Evolutionary conservation across 2,797 vertebrate genomes (phyloP), one percentile per base, ranked within the genome.

Genomic region (Tiaroga cobitis): DNA sequence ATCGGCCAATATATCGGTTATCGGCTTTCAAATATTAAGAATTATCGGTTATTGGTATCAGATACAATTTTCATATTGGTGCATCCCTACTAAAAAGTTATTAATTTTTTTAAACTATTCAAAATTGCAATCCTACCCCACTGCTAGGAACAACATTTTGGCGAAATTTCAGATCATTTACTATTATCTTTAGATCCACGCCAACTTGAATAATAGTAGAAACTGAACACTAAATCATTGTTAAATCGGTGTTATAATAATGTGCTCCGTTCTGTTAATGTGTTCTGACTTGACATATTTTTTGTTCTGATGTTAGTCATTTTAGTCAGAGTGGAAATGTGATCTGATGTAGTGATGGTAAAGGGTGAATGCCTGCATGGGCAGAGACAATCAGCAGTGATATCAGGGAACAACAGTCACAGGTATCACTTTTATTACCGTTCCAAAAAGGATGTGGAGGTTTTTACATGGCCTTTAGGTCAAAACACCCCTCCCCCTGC

Each of bases 371-470:
- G 32, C 21, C 8, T 32, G 26, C 7, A 65, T 49, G 19, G 51
- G 73, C 29, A 75, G 16, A 82, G 56, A 73, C 7, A 51, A 4
- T 54, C 46, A 86, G 41, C 41, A 67, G 54, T 13, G 69, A 76
- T 74, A 80, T 82, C 83, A 84, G 37, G 54, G 65, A 83, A 79
- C 65, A 78, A 4, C 5, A 24, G 13, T 74, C 80, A 86, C 80
- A 69, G 26, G 67, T 81, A 54, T 88, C 34, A 37, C 81, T 86
- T 88, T 89, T 87, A 90, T 89, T 90, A 67, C 34, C 24, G 13
- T 85, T 87, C 63, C n/a, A 81, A 76, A 86, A 82, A 15, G 46
- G 5, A 87, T 77, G 43, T 54, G 37, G 49, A 34, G 43, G 26
- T 79, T 87, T 49, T 86, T 41, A 85, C 79, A 87, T 69, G 54